Evolutionary conservation across 2,888 invertebrate species (phyloP), one percentile per base, ranked within the genome.

Genomic region (Baronia brevicornis): DNA sequence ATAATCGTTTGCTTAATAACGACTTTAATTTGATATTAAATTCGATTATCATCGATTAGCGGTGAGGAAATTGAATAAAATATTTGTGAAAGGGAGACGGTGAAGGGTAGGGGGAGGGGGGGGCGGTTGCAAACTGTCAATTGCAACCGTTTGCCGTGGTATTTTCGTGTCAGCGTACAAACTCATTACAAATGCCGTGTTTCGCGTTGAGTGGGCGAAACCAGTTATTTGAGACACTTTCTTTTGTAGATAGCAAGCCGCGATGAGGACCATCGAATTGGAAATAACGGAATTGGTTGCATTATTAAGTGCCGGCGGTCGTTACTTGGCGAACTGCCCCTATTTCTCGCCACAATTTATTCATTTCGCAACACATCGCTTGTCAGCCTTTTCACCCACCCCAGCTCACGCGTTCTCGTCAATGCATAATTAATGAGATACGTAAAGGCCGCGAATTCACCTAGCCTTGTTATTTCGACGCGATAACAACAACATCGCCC

Each of bases 341-440:
- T 74, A 75, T 78, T 80, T 80, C 80, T 74, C 71, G 74, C 74
- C 74, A 67, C 69, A 71, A 72, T 79, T 80, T 84, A 84, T 82
- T 74, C 78, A 80, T 82, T 84, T 82, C 65, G 82, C 82, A 80
- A 84, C 73, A 78, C 75, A 77, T 73, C 60, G 69, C 67, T 69
- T 65, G 75, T 62, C 74, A 63, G 74, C 68, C 74, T 70, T 69
- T 69, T 69, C 73, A 69, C 72, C 77, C 70, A 62, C 60, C 65
- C 62, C 44, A 60, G 54, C 65, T 64, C 62, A 66, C 72, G 64
- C 66, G 67, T 68, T 63, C 69, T 68, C 60, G 54, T 60, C 72
- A 57, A 75, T 82, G 77, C 75, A 82, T 80, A 60, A 39, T 63
- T 84, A 71, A 84, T 75, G 69, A 72, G 62, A 59, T 66, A 63